A percentile compares a stretch with the other conserved stretches of the same genome.
Evolutionary conservation across 2,113 vertebrate species (phyloP).

Genomic region (Tachuris rubrigastra): DNA sequence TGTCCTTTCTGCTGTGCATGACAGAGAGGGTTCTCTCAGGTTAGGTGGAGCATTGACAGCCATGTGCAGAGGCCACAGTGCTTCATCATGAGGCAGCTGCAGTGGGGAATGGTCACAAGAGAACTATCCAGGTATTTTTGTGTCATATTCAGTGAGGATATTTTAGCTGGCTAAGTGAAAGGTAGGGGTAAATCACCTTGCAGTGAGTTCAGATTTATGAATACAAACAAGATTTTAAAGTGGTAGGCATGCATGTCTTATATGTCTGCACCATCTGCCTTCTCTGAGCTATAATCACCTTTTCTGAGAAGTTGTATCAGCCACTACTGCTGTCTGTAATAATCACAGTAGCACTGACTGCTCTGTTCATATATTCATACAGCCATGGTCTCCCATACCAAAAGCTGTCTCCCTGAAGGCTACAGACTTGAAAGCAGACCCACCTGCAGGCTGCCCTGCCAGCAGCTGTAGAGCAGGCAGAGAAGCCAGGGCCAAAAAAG

Average conservation of each 20-base stretch:
- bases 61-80: not conserved
- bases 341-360: not conserved
- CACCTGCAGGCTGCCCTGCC: not conserved
- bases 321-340: not conserved
- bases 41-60: not conserved
- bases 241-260: not conserved
- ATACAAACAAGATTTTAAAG: not conserved
- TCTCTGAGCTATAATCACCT: not conserved
- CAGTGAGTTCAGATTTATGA: not conserved
- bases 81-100: not conserved
- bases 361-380: not conserved
- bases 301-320: not conserved
- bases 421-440: not conserved
- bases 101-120: not conserved
- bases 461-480: not conserved
- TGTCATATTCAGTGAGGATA: not conserved
- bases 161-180: not conserved
- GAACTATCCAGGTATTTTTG: not conserved
- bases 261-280: not conserved
- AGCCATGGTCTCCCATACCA: accelerated
- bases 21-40: not conserved
- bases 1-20: not conserved
- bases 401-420: not conserved
- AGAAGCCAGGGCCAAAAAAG: not conserved
- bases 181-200: not conserved